A percentile compares a stretch with the other conserved stretches of the same genome.
These are phyloP conservation scores for Oncorhynchus tshawytscha DNA, from an alignment of 2,113 vertebrate species.

Conservation along the genomic window DNA sequence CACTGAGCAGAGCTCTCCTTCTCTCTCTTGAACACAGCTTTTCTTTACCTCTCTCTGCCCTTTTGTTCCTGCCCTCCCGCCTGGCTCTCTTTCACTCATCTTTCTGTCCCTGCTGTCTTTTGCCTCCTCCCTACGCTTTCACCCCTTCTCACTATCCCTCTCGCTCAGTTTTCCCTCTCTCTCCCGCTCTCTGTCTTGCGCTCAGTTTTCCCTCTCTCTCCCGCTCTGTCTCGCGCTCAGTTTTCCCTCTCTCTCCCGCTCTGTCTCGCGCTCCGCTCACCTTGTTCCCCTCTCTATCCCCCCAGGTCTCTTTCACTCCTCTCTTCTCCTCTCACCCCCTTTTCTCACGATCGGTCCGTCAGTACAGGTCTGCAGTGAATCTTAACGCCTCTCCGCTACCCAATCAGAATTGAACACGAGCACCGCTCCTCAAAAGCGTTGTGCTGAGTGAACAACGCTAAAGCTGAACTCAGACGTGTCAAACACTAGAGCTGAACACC, in stretches of 20 bases:
- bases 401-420: conserved; percentile 44
- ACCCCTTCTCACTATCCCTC: background rate
- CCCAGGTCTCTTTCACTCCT: background rate
- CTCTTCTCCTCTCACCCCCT: background rate
- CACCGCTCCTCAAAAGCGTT: conserved; percentile 30
- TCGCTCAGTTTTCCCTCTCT: background rate
- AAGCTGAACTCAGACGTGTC: background rate
- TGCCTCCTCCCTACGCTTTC: background rate
- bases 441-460: background rate
- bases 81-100: background rate
- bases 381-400: conserved; percentile 23
- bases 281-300: background rate
- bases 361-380: conserved; percentile 29
- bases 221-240: too few relatives aligned
- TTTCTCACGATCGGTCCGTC: background rate
- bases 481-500: background rate
- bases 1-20: background rate
- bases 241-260: too few relatives aligned
- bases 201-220: background rate
- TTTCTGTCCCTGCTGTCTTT: background rate
- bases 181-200: background rate
- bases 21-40: background rate
- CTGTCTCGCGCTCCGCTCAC: too few relatives aligned
- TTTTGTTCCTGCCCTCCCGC: too few relatives aligned
- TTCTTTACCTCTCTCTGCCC: background rate